phyloP scores from a whole-genome alignment of 2,797 vertebrate species.

The Oryzias dopingdopingensis region DNA sequence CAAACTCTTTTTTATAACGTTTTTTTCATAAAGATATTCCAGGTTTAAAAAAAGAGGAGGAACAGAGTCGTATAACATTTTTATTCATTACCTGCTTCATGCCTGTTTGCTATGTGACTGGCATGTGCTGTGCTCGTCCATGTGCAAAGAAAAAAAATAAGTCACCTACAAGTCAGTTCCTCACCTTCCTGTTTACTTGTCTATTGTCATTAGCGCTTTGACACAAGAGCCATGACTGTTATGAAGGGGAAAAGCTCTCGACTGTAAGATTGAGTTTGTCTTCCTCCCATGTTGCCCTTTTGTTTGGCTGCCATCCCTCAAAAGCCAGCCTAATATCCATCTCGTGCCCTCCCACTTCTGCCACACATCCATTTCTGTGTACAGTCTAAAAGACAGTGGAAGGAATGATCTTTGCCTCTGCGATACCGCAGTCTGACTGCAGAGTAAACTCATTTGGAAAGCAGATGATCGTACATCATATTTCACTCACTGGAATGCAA shows the following conservation, averaged over 20 bases:
- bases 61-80: not conserved
- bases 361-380: conserved; percentile 52
- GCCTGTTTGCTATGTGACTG: conserved; percentile 18
- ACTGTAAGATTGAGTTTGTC: conserved; percentile 67
- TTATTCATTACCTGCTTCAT: not conserved
- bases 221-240: conserved; percentile 43
- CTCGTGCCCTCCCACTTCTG: conserved; percentile 56
- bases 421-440: conserved; percentile 76
- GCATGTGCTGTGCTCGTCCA: conserved; percentile 26
- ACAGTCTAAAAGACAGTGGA: conserved; percentile 68
- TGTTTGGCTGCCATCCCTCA: conserved; percentile 72
- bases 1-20: too few relatives aligned
- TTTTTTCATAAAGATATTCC: not conserved
- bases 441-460: conserved; percentile 82
- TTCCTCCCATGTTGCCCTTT: conserved; percentile 59
- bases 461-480: conserved; percentile 78
- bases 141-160: conserved; percentile 21
- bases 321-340: conserved; percentile 65
- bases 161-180: conserved; percentile 26
- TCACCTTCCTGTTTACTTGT: conserved; percentile 47
- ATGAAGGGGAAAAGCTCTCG: conserved; percentile 21
- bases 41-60: not conserved
- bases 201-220: conserved; percentile 41
- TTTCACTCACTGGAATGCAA: conserved; percentile 75
- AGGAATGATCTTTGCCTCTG: conserved; percentile 77